Evolutionary conservation across 2,797 vertebrate species (phyloP).

Genomic region (Mareca penelope): DNA sequence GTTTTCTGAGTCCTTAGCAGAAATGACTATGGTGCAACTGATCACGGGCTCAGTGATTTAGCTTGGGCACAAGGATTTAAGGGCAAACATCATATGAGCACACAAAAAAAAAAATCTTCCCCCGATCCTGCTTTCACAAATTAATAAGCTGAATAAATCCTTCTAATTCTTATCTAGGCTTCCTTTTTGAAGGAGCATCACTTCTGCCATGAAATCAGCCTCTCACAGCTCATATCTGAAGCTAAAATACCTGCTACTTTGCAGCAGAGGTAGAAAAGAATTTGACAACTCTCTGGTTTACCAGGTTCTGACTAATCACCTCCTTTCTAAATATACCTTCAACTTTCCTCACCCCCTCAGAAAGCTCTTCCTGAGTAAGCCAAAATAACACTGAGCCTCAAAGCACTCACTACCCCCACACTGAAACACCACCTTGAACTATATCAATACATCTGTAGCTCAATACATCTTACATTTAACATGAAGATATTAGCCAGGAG

Average conservation of each 20-base stretch:
- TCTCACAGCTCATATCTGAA: not conserved
- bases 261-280: not conserved
- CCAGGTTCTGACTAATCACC: not conserved
- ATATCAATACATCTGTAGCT: not conserved
- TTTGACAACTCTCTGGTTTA: not conserved
- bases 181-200: not conserved
- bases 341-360: not conserved
- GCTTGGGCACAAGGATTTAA: not conserved
- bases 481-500: not conserved
- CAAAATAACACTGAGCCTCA: constrained; percentile 1
- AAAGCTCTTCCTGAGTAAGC: constrained; percentile 30
- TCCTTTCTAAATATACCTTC: not conserved
- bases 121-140: not conserved
- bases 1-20: constrained; percentile 6
- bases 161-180: not conserved
- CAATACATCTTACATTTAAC: rapidly evolving
- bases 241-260: not conserved
- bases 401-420: not conserved
- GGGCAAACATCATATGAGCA: not conserved
- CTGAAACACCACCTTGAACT: not conserved
- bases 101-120: not conserved
- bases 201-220: not conserved
- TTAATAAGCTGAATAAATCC: not conserved
- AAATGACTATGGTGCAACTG: not conserved
- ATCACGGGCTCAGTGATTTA: not conserved